Evolutionary conservation across 2,113 vertebrate genomes (phyloP), one percentile per base, ranked within the genome.

Genomic region (Uropsilus gracilis): DNA sequence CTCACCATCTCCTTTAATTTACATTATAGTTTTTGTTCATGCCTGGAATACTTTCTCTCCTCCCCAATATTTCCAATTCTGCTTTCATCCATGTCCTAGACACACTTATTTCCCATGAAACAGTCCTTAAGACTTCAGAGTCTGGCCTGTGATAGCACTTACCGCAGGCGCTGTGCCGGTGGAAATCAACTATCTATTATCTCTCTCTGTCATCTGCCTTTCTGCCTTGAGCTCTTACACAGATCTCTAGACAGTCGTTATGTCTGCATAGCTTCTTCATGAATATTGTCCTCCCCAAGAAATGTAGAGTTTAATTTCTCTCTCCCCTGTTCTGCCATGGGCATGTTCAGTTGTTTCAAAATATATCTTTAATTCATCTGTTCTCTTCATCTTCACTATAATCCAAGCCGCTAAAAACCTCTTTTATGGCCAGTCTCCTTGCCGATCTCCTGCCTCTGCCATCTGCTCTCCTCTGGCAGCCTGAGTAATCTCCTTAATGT

Each of bases 291-390:
- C 73, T 77, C 75, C 3, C 75, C 3, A 86, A 71, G 91, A 91
- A 86, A 81, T 53, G 44, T n/a, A 37, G 20, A 32, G 71, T 88
- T 55, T 68, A 63, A 83, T 94, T 72, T 92, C 48, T 66, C 63
- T 53, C 16, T 22, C 28, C 42, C 64, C 10, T 2, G 0, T 17
- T 9, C 24, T 78, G 48, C 55, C n/a, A 26, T 20, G 28, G 68
- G 7, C 28, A 82, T 57, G 2, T 75, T 89, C 68, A 42, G 8
- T 53, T 86, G 55, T 78, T 71, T 77, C 46, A 37, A 90, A 87
- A 69, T 55, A 24, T 50, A 37, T 64, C 37, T 91, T 50, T 42
- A 63, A 68, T 89, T 32, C 42, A 42, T 73, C n/a, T 8, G 8
- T 88, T 83, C 50, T 69, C 68, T 86, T 34, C 24, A 16, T 63